A percentile compares a stretch with the other conserved stretches of the same genome.
phyloP scores from a whole-genome alignment of 2,113 vertebrate genomes.

The Nycticorax nycticorax region DNA sequence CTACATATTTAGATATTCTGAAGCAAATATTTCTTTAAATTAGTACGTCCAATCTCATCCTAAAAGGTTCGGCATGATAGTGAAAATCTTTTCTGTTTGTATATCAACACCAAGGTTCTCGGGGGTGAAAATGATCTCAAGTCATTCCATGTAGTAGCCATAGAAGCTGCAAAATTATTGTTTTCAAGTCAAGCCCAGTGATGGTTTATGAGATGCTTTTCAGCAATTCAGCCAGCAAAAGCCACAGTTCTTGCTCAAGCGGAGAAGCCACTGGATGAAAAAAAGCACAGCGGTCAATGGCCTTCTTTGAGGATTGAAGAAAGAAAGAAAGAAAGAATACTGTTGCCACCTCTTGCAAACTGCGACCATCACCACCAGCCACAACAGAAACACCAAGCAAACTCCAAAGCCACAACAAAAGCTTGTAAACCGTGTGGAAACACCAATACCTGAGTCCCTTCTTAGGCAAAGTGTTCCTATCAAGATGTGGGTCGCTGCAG shows the following conservation, averaged over 20 bases:
- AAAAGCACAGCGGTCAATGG: neutral
- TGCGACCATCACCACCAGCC: slow-evolving; percentile 48
- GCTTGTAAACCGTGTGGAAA: slow-evolving; percentile 65
- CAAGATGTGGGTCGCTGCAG: slow-evolving; percentile 92
- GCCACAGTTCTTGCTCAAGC: slow-evolving; percentile 64
- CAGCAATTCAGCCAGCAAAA: slow-evolving; percentile 54
- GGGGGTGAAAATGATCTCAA: neutral
- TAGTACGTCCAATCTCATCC: neutral
- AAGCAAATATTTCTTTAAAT: neutral
- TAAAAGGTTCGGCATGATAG: neutral
- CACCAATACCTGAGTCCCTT: slow-evolving; percentile 95
- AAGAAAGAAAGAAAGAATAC: neutral
- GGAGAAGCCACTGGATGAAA: slow-evolving; percentile 45
- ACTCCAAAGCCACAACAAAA: slow-evolving; percentile 72
- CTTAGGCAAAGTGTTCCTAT: slow-evolving; percentile 99
- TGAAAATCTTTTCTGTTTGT: neutral
- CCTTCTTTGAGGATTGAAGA: neutral
- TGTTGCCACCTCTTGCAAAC: slow-evolving; percentile 67
- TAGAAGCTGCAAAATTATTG: neutral
- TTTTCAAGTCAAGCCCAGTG: slow-evolving; percentile 10
- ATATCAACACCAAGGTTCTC: neutral
- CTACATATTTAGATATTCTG: neutral
- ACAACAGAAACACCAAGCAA: slow-evolving; percentile 70
- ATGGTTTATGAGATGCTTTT: slow-evolving; percentile 6
- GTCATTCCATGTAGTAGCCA: neutral